Conservation (phyloP, 2,797 vertebrate species). For the Oreochromis grahami region DNA sequence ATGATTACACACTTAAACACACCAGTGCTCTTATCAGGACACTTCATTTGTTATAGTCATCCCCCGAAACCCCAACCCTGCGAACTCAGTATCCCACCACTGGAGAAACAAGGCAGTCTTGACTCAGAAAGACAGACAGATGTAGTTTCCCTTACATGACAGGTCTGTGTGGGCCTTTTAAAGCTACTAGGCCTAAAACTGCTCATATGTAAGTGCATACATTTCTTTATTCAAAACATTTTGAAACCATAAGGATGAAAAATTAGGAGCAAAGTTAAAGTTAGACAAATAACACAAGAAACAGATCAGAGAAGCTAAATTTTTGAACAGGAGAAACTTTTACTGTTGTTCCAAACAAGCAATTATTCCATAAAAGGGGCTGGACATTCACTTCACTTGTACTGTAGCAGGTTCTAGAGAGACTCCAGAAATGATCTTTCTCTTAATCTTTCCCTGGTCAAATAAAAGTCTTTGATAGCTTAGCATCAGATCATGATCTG, state of each 20-base stretch:
- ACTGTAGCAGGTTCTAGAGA: background rate
- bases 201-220: background rate
- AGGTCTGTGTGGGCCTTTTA: background rate
- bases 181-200: background rate
- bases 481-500: background rate
- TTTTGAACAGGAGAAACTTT: background rate
- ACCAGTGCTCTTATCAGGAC: slow-evolving; percentile 40
- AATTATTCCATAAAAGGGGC: background rate
- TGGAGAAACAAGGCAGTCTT: background rate
- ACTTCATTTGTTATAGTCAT: slow-evolving; percentile 54
- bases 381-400: background rate
- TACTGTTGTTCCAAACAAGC: background rate
- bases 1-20: slow-evolving; percentile 71
- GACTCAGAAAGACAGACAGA: background rate
- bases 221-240: background rate
- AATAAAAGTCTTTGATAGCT: background rate
- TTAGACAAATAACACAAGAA: background rate
- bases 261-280: background rate
- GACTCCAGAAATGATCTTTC: background rate
- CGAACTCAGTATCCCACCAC: background rate
- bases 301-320: background rate
- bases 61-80: background rate
- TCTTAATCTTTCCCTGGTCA: background rate
- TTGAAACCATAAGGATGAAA: background rate
- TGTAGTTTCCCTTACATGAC: background rate